Evolutionary conservation across 2,113 vertebrate genomes (phyloP).

Genomic region (Peromyscus maniculatus): DNA sequence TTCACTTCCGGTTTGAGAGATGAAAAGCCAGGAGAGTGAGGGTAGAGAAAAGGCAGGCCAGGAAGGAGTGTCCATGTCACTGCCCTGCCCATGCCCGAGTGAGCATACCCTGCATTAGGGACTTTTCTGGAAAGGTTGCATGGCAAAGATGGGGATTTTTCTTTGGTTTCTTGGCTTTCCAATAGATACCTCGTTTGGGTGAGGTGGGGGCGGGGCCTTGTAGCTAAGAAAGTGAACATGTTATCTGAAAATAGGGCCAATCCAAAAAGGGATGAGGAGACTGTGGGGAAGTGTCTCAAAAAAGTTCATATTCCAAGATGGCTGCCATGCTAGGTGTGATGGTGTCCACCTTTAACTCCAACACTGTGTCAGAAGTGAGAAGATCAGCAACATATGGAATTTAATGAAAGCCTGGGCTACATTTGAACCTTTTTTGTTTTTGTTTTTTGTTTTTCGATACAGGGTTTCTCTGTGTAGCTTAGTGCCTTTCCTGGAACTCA

Average conservation of each 20-base stretch:
- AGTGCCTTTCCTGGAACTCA: too few species aligned
- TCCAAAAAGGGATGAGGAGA: not conserved
- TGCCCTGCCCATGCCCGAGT: not conserved
- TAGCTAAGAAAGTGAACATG: not conserved
- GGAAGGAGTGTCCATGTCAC: not conserved
- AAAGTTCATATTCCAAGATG: not conserved
- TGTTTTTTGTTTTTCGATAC: too few species aligned
- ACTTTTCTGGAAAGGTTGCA: constrained; percentile 6
- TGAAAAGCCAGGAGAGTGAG: not conserved
- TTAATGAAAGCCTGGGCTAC: not conserved
- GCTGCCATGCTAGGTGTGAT: not conserved
- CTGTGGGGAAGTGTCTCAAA: not conserved
- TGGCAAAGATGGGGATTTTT: constrained; percentile 41
- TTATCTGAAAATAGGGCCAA: not conserved
- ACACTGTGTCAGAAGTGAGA: not conserved
- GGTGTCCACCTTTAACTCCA: not conserved
- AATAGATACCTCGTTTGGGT: not conserved
- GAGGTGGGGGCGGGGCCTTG: not conserved
- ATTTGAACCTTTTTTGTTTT: not conserved
- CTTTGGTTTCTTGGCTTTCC: constrained; percentile 30
- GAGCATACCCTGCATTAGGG: not conserved
- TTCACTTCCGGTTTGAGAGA: not conserved
- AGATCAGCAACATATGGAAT: not conserved
- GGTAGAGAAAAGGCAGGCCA: not conserved
- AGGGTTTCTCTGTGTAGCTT: too few species aligned